Conservation (phyloP, 2,113 vertebrate genomes). For the Motacilla alba region DNA sequence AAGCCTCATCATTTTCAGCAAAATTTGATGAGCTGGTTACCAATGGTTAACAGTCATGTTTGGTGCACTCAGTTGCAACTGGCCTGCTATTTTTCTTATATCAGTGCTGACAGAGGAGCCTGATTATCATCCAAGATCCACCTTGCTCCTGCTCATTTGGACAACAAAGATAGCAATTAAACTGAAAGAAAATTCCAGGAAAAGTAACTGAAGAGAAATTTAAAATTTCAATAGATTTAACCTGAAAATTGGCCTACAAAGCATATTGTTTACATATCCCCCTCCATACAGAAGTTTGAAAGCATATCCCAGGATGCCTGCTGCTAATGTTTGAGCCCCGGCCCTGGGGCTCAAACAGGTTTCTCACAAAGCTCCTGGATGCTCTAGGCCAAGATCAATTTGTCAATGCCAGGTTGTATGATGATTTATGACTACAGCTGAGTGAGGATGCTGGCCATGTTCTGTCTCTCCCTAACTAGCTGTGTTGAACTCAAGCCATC, state of each 20-base stretch:
- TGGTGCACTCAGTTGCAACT: neutral
- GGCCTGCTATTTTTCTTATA: neutral
- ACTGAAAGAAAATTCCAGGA: slow-evolving; percentile 43
- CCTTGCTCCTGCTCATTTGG: slow-evolving; percentile 12
- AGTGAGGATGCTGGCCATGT: neutral
- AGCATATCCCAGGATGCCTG: slow-evolving; percentile 12
- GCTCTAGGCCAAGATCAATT: slow-evolving; percentile 67
- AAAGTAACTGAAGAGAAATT: slow-evolving; percentile 23
- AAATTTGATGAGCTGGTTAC: slow-evolving; percentile 15
- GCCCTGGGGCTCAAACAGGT: neutral
- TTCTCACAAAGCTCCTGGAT: slow-evolving; percentile 55
- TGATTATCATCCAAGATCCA: neutral
- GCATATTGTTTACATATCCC: slow-evolving; percentile 17
- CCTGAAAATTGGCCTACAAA: slow-evolving; percentile 19
- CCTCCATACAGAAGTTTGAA: slow-evolving; percentile 32
- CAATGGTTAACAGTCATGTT: neutral
- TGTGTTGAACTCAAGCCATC: slow-evolving; percentile 49
- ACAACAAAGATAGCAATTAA: slow-evolving; percentile 30
- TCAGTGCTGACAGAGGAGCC: slow-evolving; percentile 7
- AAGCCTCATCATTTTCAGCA: neutral
- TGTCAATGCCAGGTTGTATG: slow-evolving; percentile 71
- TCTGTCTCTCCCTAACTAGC: slow-evolving; percentile 44
- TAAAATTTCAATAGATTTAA: neutral
- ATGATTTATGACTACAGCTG: slow-evolving; percentile 69
- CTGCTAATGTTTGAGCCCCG: slow-evolving; percentile 23